Evolutionary conservation across 2,113 vertebrate genomes (phyloP), one percentile per base, ranked within the genome.

Genomic region (Rhinolophus sinicus): DNA sequence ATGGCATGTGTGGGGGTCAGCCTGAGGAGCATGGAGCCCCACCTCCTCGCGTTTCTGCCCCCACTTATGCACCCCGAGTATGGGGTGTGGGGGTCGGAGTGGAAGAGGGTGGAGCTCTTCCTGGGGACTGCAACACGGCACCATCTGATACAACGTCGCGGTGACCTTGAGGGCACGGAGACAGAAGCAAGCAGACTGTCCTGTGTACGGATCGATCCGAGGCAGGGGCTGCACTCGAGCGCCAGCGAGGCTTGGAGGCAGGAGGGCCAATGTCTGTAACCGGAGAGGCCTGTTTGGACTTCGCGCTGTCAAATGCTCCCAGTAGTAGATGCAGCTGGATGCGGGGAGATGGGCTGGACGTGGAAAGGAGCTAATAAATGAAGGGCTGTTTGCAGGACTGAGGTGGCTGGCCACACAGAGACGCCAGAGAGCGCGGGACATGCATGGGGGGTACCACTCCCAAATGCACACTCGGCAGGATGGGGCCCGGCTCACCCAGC

Each of bases 311-410:
- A 18, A 24, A 50, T 50, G 47, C 47, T 10, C 47, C 67, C 1
- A 0, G 60, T 3, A 10, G 75, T 13, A 24, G 76, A 47, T 4
- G 22, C 28, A 4, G 58, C 58, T 21, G 64, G 26, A 22, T 5
- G 2, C 0, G 0, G 62, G 75, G 11, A 40, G 6, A 30, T 0
- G 0, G 19, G 10, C 40, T 8, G 35, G 40, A 8, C 28, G 0
- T 11, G 40, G 83, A 50, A 33, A 21, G 0, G 40, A 62, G n/a
- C 50, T 10, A 0, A 56, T 44, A 44, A 4, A 5, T 21, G 30
- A 47, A 52, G 60, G 86, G 56, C 38, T 0, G 0, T 1, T 8
- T 16, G 64, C 0, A 0, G 18, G 11, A 11, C 15, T 0, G 11
- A n/a, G 35, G 58, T 7, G 40, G 83, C 52, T 15, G 0, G 50